These are phyloP conservation scores for Papilio dardanus DNA, from an alignment of 1,140 invertebrate species.

Conservation along the genomic window DNA sequence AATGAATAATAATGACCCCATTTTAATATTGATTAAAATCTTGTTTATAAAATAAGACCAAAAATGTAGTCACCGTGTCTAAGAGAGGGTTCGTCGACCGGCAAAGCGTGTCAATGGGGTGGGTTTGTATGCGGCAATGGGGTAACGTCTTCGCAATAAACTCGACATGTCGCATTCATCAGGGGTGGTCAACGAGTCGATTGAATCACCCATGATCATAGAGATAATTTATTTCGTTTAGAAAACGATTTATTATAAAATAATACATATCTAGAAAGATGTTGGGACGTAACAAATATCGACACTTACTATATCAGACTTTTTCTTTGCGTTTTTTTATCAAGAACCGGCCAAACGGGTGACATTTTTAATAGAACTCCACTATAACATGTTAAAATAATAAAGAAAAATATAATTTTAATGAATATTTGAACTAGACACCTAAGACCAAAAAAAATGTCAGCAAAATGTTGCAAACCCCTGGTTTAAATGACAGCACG, in stretches of 20 bases:
- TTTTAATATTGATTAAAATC: no score
- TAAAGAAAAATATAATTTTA: no score
- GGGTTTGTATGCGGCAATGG: constrained; percentile 18
- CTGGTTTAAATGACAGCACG: not conserved
- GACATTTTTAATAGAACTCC: no score
- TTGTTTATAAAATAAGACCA: no score
- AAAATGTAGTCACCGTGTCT: not conserved
- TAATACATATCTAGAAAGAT: not conserved
- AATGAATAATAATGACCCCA: no score
- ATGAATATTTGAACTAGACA: no score
- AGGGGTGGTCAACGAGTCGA: not conserved
- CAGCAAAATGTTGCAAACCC: not conserved
- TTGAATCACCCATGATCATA: not conserved
- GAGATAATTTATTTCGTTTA: not conserved
- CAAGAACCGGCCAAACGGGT: no score
- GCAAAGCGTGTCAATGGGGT: constrained; percentile 29
- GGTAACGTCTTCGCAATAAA: constrained; percentile 28
- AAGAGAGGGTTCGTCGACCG: constrained; percentile 26
- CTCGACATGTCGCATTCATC: constrained; percentile 8
- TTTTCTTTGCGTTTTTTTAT: no score
- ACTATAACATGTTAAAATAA: no score
- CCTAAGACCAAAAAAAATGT: no score
- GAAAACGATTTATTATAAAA: not conserved
- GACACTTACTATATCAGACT: no score
- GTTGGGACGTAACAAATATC: no score